phyloP scores from a whole-genome alignment of 2,888 invertebrate species.

The Athrips mouffetella region DNA sequence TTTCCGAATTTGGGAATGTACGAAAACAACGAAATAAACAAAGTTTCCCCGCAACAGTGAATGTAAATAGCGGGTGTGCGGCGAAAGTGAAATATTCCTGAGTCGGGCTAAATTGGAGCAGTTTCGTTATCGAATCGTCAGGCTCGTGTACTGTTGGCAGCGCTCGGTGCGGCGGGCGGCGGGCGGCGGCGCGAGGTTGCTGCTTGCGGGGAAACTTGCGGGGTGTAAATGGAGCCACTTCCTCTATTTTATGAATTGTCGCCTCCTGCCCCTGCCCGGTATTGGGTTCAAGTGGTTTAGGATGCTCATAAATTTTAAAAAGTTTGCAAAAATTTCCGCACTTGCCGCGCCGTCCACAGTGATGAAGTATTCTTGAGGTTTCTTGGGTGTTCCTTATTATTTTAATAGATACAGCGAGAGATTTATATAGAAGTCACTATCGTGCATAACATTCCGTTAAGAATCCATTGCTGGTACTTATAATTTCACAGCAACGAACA shows the following conservation, averaged over 20 bases:
- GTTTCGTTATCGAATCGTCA: conserved; percentile 42
- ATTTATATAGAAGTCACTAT: too few relatives aligned
- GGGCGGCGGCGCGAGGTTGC: conserved; percentile 27
- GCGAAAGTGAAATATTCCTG: conserved; percentile 45
- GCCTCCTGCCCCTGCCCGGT: conserved; percentile 27
- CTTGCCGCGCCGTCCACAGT: conserved; percentile 31
- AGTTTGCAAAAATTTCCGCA: conserved; percentile 35
- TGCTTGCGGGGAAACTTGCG: conserved; percentile 19
- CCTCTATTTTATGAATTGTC: conserved; percentile 47
- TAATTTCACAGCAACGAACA: too few relatives aligned
- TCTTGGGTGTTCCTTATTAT: not conserved
- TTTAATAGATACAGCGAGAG: not conserved
- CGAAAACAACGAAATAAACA: conserved; percentile 15
- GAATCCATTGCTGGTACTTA: too few relatives aligned
- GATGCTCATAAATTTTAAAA: conserved; percentile 43
- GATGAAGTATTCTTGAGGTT: conserved; percentile 17
- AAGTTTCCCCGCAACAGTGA: conserved; percentile 17
- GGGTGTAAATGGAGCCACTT: conserved; percentile 37
- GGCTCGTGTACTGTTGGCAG: conserved; percentile 41
- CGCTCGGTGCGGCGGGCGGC: conserved; percentile 25
- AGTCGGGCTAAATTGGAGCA: conserved; percentile 31
- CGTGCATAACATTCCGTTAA: too few relatives aligned
- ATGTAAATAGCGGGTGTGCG: conserved; percentile 34
- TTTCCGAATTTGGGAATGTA: not conserved
- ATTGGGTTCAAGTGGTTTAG: conserved; percentile 37